Evolutionary conservation across 2,113 vertebrate species (phyloP).

Genomic region (Panthera tigris): DNA sequence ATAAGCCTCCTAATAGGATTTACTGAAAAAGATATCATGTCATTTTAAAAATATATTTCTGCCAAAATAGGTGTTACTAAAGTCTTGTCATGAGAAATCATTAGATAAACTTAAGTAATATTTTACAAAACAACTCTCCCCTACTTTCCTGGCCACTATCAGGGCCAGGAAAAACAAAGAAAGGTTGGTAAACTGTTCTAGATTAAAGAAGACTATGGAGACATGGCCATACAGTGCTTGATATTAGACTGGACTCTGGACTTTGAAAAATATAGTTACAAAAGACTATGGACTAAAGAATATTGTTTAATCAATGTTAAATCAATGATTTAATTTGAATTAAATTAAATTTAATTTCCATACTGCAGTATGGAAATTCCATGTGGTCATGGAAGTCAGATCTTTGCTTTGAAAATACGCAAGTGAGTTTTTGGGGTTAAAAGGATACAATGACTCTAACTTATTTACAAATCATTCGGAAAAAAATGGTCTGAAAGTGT

Average conservation of each 20-base stretch:
- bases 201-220: neutral
- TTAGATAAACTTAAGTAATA: neutral
- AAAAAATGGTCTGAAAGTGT: neutral
- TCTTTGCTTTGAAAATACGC: neutral
- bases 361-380: no score
- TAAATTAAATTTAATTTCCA: no score
- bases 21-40: neutral
- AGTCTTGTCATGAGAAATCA: neutral
- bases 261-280: neutral
- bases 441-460: neutral
- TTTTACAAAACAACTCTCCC: neutral
- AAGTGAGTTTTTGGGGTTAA: neutral
- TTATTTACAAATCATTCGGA: neutral
- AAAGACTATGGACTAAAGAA: neutral
- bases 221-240: neutral
- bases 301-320: neutral
- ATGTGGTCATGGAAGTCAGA: neutral
- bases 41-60: neutral
- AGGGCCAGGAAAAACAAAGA: neutral
- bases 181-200: neutral
- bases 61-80: neutral
- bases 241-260: neutral
- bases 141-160: no score
- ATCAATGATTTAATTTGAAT: neutral
- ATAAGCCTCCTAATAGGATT: neutral